These are phyloP conservation scores for Trachythela sp. DNA, from an alignment of 64 coral and sea anemone species.

Conservation along the genomic window DNA sequence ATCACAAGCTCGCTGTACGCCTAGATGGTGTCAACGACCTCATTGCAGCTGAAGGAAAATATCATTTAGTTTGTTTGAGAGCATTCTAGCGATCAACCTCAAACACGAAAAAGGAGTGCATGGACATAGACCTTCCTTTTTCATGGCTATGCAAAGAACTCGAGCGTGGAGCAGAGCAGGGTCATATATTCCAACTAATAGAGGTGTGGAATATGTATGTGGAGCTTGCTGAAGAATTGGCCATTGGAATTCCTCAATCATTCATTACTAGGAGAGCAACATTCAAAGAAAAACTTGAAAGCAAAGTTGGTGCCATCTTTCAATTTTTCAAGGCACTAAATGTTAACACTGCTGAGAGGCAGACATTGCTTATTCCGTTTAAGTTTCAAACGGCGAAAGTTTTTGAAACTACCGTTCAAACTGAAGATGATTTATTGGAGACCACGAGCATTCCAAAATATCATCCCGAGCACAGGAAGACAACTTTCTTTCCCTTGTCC, in stretches of 20 bases:
- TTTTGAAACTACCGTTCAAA: conserved; percentile 2
- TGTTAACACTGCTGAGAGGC: conserved; percentile 30
- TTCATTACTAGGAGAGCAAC: conserved; percentile 30
- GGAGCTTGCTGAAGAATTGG: too few species aligned
- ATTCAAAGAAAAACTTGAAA: too few species aligned
- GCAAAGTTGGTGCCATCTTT: conserved; percentile 47
- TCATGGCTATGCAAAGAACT: conserved; percentile 22
- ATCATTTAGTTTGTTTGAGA: conserved; percentile 43
- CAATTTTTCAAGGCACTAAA: conserved; percentile 39
- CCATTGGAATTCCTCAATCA: too few species aligned
- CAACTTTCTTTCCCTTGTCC: conserved; percentile 42
- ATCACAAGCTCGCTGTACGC: neutral
- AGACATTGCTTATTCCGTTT: conserved; percentile 34
- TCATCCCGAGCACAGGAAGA: conserved; percentile 41
- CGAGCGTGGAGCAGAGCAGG: neutral
- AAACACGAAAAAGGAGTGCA: neutral
- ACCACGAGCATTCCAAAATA: conserved; percentile 5
- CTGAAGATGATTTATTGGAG: neutral
- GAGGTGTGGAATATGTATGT: conserved; percentile 45
- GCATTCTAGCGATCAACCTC: neutral
- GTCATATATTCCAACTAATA: conserved; percentile 48
- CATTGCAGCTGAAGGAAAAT: conserved; percentile 46
- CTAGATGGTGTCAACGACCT: too few species aligned
- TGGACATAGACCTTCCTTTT: neutral
- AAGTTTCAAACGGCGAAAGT: conserved; percentile 18